Percentiles rank a stretch among this genome's conserved stretches.
Conservation (phyloP, 2,113 vertebrate genomes). For the Lepus europaeus region DNA sequence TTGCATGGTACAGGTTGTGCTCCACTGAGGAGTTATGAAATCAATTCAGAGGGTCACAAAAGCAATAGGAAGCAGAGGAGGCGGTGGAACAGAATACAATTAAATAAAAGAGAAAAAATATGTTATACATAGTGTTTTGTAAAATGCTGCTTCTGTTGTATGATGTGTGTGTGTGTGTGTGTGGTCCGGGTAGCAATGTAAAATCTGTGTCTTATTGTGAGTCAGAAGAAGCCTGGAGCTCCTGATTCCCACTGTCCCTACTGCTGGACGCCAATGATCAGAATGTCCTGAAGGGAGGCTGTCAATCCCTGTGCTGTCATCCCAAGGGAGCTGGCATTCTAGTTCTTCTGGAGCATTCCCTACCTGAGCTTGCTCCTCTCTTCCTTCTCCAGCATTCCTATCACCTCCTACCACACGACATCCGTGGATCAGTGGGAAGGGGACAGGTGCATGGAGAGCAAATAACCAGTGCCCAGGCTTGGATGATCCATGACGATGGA, state of each 20-base stretch:
- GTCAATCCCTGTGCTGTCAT: neutral
- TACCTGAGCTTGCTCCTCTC: neutral
- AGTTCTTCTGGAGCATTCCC: neutral
- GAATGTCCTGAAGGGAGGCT: neutral
- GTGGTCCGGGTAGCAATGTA: neutral
- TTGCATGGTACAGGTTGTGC: neutral
- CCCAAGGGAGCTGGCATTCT: neutral
- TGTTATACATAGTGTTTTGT: neutral
- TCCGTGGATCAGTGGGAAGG: neutral
- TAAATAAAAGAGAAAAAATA: neutral
- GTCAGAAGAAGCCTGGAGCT: neutral
- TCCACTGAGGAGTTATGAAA: neutral
- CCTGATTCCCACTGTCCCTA: neutral
- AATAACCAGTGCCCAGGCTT: neutral
- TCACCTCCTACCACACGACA: neutral
- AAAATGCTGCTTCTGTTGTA: neutral
- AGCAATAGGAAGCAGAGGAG: neutral
- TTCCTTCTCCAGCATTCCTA: neutral
- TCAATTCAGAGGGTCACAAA: neutral
- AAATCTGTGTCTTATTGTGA: conserved; percentile 11
- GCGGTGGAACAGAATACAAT: neutral
- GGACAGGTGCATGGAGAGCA: neutral
- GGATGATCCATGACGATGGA: neutral
- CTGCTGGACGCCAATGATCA: neutral
- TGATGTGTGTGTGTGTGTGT: neutral